A percentile compares a stretch with the other conserved stretches of the same genome.
Conservation (phyloP, 1,140 invertebrate species). For the Galendromus occidentalis region DNA sequence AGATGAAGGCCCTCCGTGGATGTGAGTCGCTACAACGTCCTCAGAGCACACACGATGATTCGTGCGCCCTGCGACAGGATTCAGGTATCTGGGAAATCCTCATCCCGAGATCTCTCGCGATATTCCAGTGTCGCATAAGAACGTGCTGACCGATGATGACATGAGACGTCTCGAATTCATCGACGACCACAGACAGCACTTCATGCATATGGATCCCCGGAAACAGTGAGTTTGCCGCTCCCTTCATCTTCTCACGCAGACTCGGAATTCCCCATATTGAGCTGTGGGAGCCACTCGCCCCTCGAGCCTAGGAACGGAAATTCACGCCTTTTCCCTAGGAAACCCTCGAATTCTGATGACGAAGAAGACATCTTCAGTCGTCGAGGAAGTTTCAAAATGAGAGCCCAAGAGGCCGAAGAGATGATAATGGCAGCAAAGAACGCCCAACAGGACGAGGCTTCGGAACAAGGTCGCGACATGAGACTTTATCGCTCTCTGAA, state of each 20-base stretch:
- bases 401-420: neutral
- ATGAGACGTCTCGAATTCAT: neutral
- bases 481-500: no score
- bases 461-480: no score
- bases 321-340: neutral
- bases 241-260: no score
- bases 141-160: neutral
- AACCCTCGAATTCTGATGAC: neutral
- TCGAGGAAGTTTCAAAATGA: neutral
- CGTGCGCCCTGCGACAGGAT: no score
- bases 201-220: neutral
- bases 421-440: neutral
- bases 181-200: neutral
- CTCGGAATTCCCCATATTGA: no score
- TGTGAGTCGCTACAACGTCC: no score
- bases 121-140: neutral
- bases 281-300: no score
- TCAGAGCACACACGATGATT: no score
- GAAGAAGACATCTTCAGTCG: neutral
- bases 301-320: no score
- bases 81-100: no score
- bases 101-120: no score
- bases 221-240: neutral
- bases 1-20: neutral
- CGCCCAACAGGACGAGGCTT: no score